Evolutionary conservation across 2,888 invertebrate genomes (phyloP).

Genomic region (Euzophera pinguis): DNA sequence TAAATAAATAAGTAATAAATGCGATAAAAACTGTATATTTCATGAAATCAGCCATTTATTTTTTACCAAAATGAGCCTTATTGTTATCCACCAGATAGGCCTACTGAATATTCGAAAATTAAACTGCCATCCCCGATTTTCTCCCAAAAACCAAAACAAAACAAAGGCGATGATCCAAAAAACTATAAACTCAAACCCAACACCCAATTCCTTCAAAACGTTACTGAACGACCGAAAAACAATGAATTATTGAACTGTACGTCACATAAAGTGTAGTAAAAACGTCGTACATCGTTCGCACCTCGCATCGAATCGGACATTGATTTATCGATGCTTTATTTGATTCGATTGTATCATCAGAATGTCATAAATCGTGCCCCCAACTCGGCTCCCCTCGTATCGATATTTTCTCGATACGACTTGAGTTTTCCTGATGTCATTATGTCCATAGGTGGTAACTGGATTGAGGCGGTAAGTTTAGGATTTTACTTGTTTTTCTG

Average conservation of each 20-base stretch:
- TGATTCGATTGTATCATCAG: conserved; percentile 79
- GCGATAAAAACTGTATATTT: too few species aligned
- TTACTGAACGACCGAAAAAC: conserved; percentile 9
- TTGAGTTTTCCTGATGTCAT: conserved; percentile 67
- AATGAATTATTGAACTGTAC: conserved; percentile 10
- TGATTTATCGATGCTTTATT: conserved; percentile 76
- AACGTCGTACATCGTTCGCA: conserved; percentile 47
- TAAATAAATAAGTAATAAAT: too few species aligned
- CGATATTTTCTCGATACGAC: conserved; percentile 50
- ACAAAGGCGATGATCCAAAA: background rate
- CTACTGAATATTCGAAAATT: too few species aligned
- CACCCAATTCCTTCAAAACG: conserved; percentile 6
- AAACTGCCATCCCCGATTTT: too few species aligned
- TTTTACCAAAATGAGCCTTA: too few species aligned
- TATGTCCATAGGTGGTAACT: conserved; percentile 70
- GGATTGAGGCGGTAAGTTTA: conserved; percentile 42
- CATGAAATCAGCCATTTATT: too few species aligned
- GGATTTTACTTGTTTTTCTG: conserved; percentile 33
- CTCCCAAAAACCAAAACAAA: too few species aligned
- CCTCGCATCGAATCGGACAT: conserved; percentile 61
- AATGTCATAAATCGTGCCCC: conserved; percentile 70
- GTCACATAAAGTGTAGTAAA: conserved; percentile 22
- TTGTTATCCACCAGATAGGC: too few species aligned
- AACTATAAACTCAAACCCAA: conserved; percentile 4
- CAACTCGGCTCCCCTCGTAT: conserved; percentile 33